Percentiles rank a stretch among this genome's conserved stretches.
Evolutionary conservation across 2,797 vertebrate genomes (phyloP).

Genomic region (Tragopan temminckii): DNA sequence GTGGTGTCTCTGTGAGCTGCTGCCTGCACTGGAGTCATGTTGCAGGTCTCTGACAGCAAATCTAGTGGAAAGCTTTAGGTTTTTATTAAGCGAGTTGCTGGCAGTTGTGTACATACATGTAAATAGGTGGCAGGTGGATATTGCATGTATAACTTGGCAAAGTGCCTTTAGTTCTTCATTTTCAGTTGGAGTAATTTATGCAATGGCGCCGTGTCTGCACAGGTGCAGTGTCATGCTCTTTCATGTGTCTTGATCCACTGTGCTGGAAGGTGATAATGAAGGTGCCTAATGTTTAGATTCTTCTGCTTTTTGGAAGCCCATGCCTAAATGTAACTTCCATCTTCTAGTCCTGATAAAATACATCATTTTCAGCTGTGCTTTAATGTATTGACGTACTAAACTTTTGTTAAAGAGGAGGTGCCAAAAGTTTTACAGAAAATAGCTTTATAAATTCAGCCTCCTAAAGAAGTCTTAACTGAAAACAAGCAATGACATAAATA

Average conservation of each 20-base stretch:
- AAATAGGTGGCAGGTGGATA: not conserved
- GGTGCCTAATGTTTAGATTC: not conserved
- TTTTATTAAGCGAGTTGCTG: not conserved
- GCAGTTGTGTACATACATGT: not conserved
- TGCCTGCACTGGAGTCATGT: not conserved
- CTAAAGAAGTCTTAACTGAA: conserved; percentile 30
- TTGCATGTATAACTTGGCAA: not conserved
- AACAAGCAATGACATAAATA: not conserved
- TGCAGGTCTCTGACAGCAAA: not conserved
- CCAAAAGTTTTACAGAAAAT: not conserved
- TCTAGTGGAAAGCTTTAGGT: not conserved
- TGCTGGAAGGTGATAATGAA: not conserved
- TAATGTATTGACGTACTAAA: not conserved
- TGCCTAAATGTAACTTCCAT: not conserved
- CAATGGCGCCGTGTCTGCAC: not conserved
- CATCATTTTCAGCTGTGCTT: not conserved
- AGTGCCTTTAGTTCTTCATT: not conserved
- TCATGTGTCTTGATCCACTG: not conserved
- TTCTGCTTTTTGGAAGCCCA: not conserved
- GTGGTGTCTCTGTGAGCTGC: not conserved
- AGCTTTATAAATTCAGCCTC: not conserved
- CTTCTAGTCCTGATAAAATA: not conserved
- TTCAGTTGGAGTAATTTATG: not conserved
- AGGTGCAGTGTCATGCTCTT: not conserved
- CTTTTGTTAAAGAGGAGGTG: not conserved